phyloP scores from a whole-genome alignment of 53 echinoderm and acorn worm genomes.

The Luidia sarsii region DNA sequence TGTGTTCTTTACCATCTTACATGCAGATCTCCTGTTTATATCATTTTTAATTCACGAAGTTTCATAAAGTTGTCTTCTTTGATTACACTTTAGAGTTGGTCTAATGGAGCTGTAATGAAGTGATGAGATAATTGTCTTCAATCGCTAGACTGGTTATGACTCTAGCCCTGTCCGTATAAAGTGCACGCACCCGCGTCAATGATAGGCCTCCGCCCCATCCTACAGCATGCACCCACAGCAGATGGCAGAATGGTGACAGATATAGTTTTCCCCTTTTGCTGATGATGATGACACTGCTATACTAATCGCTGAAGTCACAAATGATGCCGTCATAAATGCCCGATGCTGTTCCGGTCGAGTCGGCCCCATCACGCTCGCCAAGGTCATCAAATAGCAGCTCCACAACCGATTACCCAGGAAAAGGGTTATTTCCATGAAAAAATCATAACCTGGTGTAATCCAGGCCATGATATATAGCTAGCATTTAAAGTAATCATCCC shows the following conservation, averaged over 20 bases:
- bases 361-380: slow-evolving; percentile 14
- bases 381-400: slow-evolving; percentile 9
- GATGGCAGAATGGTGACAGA: slow-evolving; percentile 1
- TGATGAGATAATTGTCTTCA: too few species aligned
- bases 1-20: too few species aligned
- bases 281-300: background rate
- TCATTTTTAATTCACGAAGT: too few species aligned
- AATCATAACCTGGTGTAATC: slow-evolving; percentile 13
- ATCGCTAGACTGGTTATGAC: too few species aligned
- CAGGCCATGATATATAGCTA: background rate
- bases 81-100: too few species aligned
- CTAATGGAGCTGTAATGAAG: too few species aligned
- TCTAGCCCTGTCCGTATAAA: too few species aligned
- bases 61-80: too few species aligned
- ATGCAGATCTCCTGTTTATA: too few species aligned
- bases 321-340: background rate
- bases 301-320: background rate
- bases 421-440: slow-evolving; percentile 8
- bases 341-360: slow-evolving; percentile 32
- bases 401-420: slow-evolving; percentile 3
- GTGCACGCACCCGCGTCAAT: too few species aligned
- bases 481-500: slow-evolving; percentile 20
- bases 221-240: too few species aligned
- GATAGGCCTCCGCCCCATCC: too few species aligned
- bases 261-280: slow-evolving; percentile 11